These are phyloP conservation scores for Hyphantria cunea DNA, from an alignment of 1,140 invertebrate species.

Conservation along the genomic window DNA sequence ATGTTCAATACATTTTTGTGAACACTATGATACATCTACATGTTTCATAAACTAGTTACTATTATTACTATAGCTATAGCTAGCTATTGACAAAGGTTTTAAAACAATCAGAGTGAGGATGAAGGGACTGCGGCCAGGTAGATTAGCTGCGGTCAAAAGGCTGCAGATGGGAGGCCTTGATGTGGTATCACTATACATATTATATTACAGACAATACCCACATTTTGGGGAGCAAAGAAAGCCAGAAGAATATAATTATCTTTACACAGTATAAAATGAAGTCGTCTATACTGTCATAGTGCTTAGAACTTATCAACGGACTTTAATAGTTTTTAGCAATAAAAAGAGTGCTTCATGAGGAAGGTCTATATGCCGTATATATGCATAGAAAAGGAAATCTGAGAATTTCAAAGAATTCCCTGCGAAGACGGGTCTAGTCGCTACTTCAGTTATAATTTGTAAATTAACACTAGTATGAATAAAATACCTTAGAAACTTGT, in stretches of 20 bases:
- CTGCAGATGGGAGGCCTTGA: conserved; percentile 94
- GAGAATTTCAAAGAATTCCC: too few relatives aligned
- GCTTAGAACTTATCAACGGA: too few relatives aligned
- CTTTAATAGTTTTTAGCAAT: too few relatives aligned
- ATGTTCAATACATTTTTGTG: too few relatives aligned
- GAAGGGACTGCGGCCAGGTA: conserved; percentile 91
- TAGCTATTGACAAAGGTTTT: conserved; percentile 87
- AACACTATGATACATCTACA: conserved; percentile 7
- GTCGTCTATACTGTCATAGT: too few relatives aligned
- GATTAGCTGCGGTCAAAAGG: conserved; percentile 96
- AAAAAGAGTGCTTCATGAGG: too few relatives aligned
- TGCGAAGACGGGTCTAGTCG: too few relatives aligned
- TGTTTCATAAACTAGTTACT: conserved; percentile 29
- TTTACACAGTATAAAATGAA: too few relatives aligned
- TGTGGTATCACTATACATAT: too few relatives aligned
- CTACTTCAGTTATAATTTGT: conserved; percentile 12
- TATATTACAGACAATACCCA: conserved; percentile 93
- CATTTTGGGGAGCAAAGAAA: conserved; percentile 89
- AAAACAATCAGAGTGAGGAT: conserved; percentile 89
- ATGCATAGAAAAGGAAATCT: too few relatives aligned
- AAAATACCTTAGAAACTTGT: conserved; percentile 19
- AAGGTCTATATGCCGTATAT: too few relatives aligned
- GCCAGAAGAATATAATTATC: conserved; percentile 87
- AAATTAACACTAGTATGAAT: conserved; percentile 17
- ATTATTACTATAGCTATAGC: too few relatives aligned